Percentiles rank a stretch among this genome's conserved stretches.
Conservation (phyloP, 2,113 vertebrate species). For the Perognathus longimembris region DNA sequence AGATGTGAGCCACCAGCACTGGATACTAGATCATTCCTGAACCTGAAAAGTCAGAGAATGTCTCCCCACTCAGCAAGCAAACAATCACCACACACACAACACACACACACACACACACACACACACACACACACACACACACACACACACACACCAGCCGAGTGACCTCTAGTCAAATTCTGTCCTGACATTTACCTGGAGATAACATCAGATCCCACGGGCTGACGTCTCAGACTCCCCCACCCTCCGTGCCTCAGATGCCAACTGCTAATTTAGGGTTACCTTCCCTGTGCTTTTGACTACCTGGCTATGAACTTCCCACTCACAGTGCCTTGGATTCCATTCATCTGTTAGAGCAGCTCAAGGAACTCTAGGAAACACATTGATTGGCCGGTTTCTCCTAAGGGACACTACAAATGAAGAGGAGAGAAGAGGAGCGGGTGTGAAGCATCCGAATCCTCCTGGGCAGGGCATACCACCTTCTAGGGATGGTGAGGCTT, state of each 20-base stretch:
- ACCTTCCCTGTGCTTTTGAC: background rate
- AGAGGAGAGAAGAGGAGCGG: background rate
- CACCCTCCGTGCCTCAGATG: background rate
- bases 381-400: background rate
- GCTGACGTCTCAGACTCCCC: background rate
- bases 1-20: no score
- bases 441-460: fast-evolving
- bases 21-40: background rate
- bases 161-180: background rate
- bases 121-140: no score
- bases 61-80: background rate
- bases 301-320: background rate
- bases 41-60: background rate
- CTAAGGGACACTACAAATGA: no score
- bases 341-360: background rate
- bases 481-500: no score
- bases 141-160: background rate
- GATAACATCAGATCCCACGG: constrained; percentile 28
- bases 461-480: background rate
- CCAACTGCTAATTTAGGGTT: background rate
- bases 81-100: no score
- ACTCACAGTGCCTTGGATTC: background rate
- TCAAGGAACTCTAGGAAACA: background rate
- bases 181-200: background rate
- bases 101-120: no score